phyloP scores from a whole-genome alignment of 1,140 invertebrate genomes.

The Pteromalus puparum region DNA sequence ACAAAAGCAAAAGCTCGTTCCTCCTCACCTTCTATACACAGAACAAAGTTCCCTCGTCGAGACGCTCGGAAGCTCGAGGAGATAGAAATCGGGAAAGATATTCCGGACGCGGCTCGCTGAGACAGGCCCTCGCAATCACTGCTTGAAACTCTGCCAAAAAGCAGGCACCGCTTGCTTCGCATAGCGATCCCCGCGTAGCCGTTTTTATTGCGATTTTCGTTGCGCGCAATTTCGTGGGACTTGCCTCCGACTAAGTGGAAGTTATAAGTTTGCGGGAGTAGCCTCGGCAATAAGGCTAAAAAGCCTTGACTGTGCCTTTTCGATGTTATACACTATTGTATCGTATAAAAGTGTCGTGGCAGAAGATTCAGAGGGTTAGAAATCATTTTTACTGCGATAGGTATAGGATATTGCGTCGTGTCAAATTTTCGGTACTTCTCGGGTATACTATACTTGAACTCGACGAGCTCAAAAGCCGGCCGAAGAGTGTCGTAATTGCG shows the following conservation, averaged over 20 bases:
- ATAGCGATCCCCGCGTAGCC: slow-evolving; percentile 52
- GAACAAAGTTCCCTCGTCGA: not conserved
- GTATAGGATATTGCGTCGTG: no score
- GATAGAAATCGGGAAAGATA: slow-evolving; percentile 56
- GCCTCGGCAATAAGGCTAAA: slow-evolving; percentile 13
- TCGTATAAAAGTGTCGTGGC: no score
- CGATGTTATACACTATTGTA: no score
- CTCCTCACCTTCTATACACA: no score
- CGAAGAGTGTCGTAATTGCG: no score
- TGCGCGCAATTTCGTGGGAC: not conserved
- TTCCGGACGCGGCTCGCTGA: slow-evolving; percentile 67
- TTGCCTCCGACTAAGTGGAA: slow-evolving; percentile 10
- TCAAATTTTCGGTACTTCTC: no score
- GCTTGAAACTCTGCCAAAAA: slow-evolving; percentile 72
- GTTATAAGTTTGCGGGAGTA: slow-evolving; percentile 31
- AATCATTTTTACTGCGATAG: no score
- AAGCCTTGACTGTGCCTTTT: no score
- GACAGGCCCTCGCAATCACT: slow-evolving; percentile 72
- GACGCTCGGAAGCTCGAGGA: not conserved
- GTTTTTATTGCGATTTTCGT: slow-evolving; percentile 58
- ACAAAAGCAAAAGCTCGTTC: no score
- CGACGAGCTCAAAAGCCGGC: no score
- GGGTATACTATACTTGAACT: no score
- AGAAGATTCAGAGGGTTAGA: no score
- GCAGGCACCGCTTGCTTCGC: slow-evolving; percentile 29